phyloP scores from a whole-genome alignment of 1,140 invertebrate genomes.

The Drosophila ogumai region DNA sequence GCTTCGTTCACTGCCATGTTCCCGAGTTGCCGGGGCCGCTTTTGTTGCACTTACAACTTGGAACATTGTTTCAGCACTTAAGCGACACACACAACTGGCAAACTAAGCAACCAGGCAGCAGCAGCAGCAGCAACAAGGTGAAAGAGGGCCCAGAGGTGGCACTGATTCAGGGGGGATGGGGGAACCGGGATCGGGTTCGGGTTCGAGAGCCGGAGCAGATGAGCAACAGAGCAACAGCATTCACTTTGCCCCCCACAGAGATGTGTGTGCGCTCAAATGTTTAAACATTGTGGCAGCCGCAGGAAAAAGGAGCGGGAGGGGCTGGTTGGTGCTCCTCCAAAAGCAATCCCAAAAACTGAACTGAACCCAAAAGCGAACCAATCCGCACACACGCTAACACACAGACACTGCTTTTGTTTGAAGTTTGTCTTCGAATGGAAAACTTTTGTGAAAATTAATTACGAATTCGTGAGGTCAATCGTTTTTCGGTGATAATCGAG shows the following conservation, averaged over 20 bases:
- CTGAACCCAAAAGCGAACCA: conserved; percentile 48
- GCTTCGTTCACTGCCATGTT: conserved; percentile 47
- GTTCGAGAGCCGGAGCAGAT: conserved; percentile 30
- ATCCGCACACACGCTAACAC: conserved; percentile 38
- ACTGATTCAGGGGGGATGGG: conserved; percentile 16
- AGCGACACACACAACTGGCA: conserved; percentile 73
- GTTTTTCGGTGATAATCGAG: conserved; percentile 83
- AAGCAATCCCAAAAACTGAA: conserved; percentile 63
- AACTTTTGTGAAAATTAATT: conserved; percentile 84
- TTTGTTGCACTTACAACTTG: conserved; percentile 80
- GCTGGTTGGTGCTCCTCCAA: conserved; percentile 29
- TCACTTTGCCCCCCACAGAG: conserved; percentile 69
- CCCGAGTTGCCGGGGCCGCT: conserved; percentile 36
- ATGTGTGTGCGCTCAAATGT: conserved; percentile 68
- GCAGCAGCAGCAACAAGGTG: conserved; percentile 32
- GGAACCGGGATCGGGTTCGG: conserved; percentile 11
- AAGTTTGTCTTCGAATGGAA: conserved; percentile 84
- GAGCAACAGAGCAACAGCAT: conserved; percentile 41
- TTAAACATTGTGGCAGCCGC: conserved; percentile 72
- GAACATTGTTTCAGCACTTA: conserved; percentile 83
- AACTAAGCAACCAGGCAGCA: conserved; percentile 29
- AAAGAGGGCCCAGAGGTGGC: conserved; percentile 20
- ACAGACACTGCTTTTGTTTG: conserved; percentile 65
- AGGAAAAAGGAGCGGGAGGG: conserved; percentile 16
- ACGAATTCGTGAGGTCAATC: conserved; percentile 83